phyloP scores from a whole-genome alignment of 2,113 vertebrate genomes.

The Anser cygnoides region DNA sequence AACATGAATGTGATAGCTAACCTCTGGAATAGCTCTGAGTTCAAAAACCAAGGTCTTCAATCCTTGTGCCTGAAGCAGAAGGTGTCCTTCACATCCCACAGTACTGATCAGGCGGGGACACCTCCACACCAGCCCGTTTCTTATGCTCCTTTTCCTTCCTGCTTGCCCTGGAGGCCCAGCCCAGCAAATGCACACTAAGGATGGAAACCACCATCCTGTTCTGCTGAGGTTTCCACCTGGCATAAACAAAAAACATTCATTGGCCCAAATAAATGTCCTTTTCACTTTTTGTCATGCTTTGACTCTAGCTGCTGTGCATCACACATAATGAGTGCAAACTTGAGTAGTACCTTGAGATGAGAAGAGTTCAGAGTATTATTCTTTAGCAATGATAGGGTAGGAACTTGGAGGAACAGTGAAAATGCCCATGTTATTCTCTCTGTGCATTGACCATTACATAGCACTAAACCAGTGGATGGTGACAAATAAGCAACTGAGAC shows the following conservation, averaged over 20 bases:
- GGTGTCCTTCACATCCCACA: not conserved
- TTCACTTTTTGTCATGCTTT: not conserved
- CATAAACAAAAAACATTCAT: not conserved
- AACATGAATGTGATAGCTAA: rapidly evolving
- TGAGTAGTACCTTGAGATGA: not conserved
- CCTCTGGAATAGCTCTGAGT: not conserved
- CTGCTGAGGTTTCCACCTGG: rapidly evolving
- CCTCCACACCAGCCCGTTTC: not conserved
- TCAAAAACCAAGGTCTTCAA: not conserved
- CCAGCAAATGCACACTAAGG: rapidly evolving
- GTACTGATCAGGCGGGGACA: not conserved
- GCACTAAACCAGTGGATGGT: not conserved
- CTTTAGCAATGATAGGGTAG: not conserved
- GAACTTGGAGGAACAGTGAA: not conserved
- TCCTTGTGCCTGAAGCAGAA: not conserved
- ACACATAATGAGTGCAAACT: not conserved
- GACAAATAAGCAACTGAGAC: not conserved
- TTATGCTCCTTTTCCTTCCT: not conserved
- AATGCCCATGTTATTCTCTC: not conserved
- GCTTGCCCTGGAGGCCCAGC: not conserved
- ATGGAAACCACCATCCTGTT: not conserved
- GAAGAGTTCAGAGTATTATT: not conserved
- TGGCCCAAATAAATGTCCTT: not conserved
- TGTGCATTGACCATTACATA: too few species aligned
- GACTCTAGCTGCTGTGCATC: not conserved